These are phyloP conservation scores for Halotydeus destructor DNA, from an alignment of 1,140 invertebrate genomes.

Conservation along the genomic window DNA sequence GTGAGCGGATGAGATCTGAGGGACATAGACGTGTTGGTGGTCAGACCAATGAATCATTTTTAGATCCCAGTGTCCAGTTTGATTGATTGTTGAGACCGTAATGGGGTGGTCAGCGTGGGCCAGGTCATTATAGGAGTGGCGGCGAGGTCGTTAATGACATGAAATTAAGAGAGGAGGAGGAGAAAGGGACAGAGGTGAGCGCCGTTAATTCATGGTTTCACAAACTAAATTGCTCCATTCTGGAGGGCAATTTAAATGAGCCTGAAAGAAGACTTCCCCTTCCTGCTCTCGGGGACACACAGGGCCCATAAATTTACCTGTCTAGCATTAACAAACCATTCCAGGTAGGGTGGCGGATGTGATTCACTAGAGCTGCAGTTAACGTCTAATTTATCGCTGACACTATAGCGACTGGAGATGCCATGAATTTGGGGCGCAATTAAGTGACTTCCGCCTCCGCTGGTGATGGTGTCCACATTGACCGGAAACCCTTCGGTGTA, in stretches of 20 bases:
- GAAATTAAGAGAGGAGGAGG: background rate
- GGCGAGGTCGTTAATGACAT: too few species aligned
- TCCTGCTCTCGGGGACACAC: too few species aligned
- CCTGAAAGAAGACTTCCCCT: too few species aligned
- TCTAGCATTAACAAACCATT: constrained; percentile 19
- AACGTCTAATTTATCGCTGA: constrained; percentile 51
- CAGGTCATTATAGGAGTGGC: too few species aligned
- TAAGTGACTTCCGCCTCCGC: background rate
- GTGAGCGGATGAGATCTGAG: background rate
- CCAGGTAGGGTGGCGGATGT: constrained; percentile 8
- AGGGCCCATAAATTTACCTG: constrained; percentile 16
- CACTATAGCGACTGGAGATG: constrained; percentile 23
- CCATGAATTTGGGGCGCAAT: constrained; percentile 6
- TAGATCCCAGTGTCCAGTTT: too few species aligned
- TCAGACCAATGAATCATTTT: background rate
- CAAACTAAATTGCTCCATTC: background rate
- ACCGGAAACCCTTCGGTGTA: background rate
- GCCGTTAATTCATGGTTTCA: background rate
- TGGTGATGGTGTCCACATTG: too few species aligned
- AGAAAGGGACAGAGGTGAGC: background rate
- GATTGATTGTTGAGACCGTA: too few species aligned
- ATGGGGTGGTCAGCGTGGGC: too few species aligned
- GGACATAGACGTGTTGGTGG: background rate
- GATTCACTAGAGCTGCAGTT: constrained; percentile 37
- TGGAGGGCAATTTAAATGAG: background rate